A percentile compares a stretch with the other conserved stretches of the same genome.
phyloP scores from a whole-genome alignment of 1,140 invertebrate genomes.

The Neuroterus valhalla region DNA sequence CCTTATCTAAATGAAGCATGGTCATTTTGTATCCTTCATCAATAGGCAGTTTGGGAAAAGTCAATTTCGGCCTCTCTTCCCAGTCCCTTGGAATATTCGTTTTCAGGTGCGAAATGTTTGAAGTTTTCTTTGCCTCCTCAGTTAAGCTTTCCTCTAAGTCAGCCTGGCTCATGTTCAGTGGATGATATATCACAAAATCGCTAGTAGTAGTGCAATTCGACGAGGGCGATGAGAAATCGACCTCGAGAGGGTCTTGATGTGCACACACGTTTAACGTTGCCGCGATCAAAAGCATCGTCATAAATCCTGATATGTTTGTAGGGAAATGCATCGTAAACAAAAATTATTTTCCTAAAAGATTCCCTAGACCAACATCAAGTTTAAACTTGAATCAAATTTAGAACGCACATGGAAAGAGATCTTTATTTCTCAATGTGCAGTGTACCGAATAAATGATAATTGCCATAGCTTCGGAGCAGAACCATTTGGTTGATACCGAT shows the following conservation, averaged over 20 bases:
- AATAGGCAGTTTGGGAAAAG: conserved; percentile 63
- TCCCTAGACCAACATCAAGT: not conserved
- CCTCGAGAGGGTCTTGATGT: conserved; percentile 46
- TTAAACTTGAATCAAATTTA: not conserved
- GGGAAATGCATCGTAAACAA: not conserved
- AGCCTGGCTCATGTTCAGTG: conserved; percentile 40
- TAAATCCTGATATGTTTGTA: conserved; percentile 27
- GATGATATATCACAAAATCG: conserved; percentile 55
- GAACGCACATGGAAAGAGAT: not conserved
- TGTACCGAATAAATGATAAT: conserved; percentile 49
- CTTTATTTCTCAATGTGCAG: not conserved
- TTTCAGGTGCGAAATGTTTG: conserved; percentile 63
- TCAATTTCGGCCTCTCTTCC: conserved; percentile 57
- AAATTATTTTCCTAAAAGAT: not conserved
- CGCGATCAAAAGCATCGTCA: conserved; percentile 51
- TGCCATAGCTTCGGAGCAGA: conserved; percentile 49
- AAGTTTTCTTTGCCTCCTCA: conserved; percentile 51
- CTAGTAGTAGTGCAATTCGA: conserved; percentile 60
- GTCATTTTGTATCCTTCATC: conserved; percentile 73
- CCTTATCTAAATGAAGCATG: conserved; percentile 73
- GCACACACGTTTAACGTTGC: conserved; percentile 43
- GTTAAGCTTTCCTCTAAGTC: conserved; percentile 34
- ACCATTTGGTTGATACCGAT: conserved; percentile 52
- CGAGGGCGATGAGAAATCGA: conserved; percentile 42
- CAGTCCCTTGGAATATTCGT: conserved; percentile 57